phyloP scores from a whole-genome alignment of 2,888 invertebrate genomes.

The Oscheius sp. region DNA sequence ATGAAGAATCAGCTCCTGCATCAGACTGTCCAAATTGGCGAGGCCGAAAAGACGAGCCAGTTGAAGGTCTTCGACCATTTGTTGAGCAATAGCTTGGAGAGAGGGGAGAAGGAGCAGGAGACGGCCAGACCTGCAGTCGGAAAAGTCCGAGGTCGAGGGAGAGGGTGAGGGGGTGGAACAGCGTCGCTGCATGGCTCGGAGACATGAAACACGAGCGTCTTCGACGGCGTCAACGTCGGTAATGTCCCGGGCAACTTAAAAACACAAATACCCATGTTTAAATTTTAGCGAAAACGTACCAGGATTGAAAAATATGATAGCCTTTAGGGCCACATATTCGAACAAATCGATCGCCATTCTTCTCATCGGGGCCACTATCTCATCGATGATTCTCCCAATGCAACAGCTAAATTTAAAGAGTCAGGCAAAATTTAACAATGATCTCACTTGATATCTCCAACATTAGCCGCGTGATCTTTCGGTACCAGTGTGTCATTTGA shows the following conservation, averaged over 20 bases:
- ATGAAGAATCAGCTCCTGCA: constrained; percentile 65
- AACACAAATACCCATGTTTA: neutral
- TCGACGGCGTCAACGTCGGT: constrained; percentile 48
- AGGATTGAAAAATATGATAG: constrained; percentile 97
- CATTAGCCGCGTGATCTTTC: constrained; percentile 56
- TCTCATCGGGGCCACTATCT: constrained; percentile 90
- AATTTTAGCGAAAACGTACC: constrained; percentile 78
- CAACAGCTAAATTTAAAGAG: constrained; percentile 81
- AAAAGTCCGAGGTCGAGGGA: constrained; percentile 1
- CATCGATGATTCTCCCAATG: constrained; percentile 92
- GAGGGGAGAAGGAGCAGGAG: constrained; percentile 64
- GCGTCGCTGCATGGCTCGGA: constrained; percentile 50
- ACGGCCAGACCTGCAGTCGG: constrained; percentile 60
- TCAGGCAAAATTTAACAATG: neutral
- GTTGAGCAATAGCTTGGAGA: constrained; percentile 58
- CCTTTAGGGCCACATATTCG: constrained; percentile 96
- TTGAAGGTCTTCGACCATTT: constrained; percentile 68
- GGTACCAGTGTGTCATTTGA: constrained; percentile 64
- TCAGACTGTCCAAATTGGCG: constrained; percentile 66
- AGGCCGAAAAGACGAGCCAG: constrained; percentile 66
- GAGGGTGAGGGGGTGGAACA: constrained; percentile 27
- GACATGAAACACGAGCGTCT: constrained; percentile 49
- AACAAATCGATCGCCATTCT: constrained; percentile 96
- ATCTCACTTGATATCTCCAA: constrained; percentile 65
- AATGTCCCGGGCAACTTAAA: constrained; percentile 45